phyloP scores from a whole-genome alignment of 1,140 invertebrate species.

The Adelges cooleyi region DNA sequence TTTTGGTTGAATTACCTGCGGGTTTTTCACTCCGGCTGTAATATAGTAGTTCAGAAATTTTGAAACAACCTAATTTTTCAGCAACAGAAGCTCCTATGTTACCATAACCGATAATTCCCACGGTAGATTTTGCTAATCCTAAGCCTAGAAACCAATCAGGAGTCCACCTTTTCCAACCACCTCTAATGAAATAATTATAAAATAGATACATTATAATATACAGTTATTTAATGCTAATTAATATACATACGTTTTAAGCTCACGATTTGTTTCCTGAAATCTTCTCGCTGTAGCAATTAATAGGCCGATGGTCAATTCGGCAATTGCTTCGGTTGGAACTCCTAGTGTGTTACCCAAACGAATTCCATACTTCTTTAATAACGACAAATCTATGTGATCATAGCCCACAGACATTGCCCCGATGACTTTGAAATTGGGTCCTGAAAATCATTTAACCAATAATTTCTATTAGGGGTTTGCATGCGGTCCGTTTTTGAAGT shows the following conservation, averaged over 20 bases:
- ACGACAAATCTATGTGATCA: constrained; percentile 64
- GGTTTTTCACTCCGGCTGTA: constrained; percentile 50
- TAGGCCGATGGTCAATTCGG: constrained; percentile 72
- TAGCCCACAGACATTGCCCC: constrained; percentile 86
- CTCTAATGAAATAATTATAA: constrained; percentile 41
- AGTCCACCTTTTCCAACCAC: constrained; percentile 75
- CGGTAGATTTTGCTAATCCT: constrained; percentile 62
- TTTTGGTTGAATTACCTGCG: constrained; percentile 34
- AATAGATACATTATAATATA: neutral
- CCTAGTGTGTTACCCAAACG: constrained; percentile 78
- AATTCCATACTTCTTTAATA: constrained; percentile 54
- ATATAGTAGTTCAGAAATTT: constrained; percentile 59
- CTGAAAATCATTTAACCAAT: too few species aligned
- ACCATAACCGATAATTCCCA: constrained; percentile 80
- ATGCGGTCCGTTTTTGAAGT: too few species aligned
- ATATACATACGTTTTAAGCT: constrained; percentile 50
- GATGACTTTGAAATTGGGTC: constrained; percentile 69
- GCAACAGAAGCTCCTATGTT: constrained; percentile 68
- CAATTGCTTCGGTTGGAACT: constrained; percentile 80
- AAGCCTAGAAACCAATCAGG: constrained; percentile 82
- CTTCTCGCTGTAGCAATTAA: constrained; percentile 66
- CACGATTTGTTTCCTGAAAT: constrained; percentile 64
- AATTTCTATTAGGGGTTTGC: too few species aligned
- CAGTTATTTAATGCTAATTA: too few species aligned
- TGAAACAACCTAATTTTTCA: constrained; percentile 58